Percentiles rank a stretch among this genome's conserved stretches.
Conservation (phyloP, 2,888 invertebrate species). For the Pterobdella sp. region DNA sequence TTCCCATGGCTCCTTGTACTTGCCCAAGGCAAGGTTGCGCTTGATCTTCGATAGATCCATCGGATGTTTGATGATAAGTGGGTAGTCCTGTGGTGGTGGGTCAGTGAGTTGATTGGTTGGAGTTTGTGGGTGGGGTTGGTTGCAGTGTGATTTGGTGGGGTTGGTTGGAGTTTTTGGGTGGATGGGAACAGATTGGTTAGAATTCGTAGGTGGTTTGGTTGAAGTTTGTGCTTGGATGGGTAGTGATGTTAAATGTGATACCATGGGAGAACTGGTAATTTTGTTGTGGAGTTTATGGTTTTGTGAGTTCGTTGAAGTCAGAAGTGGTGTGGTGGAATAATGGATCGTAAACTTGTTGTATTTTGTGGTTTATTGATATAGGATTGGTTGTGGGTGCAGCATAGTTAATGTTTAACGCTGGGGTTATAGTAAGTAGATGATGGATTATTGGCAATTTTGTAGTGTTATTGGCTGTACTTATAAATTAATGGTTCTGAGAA, state of each 20-base stretch:
- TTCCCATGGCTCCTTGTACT: conserved; percentile 95
- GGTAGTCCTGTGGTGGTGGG: conserved; percentile 66
- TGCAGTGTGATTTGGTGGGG: neutral
- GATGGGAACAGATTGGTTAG: neutral
- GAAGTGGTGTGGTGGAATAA: neutral
- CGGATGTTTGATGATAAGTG: conserved; percentile 87
- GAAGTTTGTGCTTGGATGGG: neutral
- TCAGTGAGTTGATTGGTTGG: neutral
- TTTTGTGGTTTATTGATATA: neutral
- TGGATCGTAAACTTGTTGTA: neutral
- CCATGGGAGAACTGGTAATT: neutral
- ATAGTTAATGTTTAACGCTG: too few relatives aligned
- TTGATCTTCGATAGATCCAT: conserved; percentile 95
- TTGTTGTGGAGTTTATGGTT: neutral
- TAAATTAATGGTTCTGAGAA: too few relatives aligned
- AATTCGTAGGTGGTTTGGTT: neutral
- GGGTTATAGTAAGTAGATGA: neutral
- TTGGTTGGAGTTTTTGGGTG: neutral
- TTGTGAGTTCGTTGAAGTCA: too few relatives aligned
- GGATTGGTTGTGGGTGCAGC: neutral
- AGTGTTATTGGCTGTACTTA: neutral
- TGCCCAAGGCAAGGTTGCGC: conserved; percentile 80
- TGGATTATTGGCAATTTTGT: neutral
- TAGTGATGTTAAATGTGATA: neutral
- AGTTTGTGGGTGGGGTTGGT: neutral